Conservation (phyloP, 2,113 vertebrate genomes). For the Sialia sialis region DNA sequence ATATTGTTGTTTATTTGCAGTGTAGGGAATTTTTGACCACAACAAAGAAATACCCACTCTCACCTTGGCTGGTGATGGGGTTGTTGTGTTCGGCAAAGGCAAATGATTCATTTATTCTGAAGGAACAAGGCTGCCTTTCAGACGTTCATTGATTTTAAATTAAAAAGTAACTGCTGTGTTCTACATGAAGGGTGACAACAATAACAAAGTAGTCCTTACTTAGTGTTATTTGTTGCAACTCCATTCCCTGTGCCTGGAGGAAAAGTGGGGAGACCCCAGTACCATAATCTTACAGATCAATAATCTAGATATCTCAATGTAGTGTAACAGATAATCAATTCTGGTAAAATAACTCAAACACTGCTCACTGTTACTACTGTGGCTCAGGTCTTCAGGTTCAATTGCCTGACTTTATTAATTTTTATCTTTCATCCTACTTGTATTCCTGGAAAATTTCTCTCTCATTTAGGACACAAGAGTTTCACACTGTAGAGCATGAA, state of each 20-base stretch:
- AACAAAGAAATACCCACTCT: background rate
- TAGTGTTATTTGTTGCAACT: constrained; percentile 66
- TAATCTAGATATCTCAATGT: constrained; percentile 73
- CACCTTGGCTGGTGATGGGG: constrained; percentile 58
- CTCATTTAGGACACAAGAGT: background rate
- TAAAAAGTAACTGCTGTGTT: constrained; percentile 76
- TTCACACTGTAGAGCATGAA: background rate
- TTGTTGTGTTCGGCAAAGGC: constrained; percentile 63
- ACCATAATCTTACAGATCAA: constrained; percentile 70
- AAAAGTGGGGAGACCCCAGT: constrained; percentile 21
- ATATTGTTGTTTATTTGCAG: background rate
- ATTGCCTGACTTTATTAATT: constrained; percentile 67
- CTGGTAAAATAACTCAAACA: constrained; percentile 64
- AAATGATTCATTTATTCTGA: constrained; percentile 69
- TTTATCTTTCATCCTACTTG: constrained; percentile 63
- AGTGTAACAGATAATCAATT: constrained; percentile 70
- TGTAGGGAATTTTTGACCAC: background rate
- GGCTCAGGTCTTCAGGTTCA: constrained; percentile 54
- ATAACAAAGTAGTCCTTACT: constrained; percentile 72
- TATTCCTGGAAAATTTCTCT: background rate
- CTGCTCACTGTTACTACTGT: constrained; percentile 49
- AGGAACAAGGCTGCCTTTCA: constrained; percentile 69
- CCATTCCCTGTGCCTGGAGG: constrained; percentile 16
- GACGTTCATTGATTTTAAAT: constrained; percentile 77
- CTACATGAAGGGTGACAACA: constrained; percentile 75